Percentiles rank a stretch among this genome's conserved stretches.
phyloP scores from a whole-genome alignment of 2,113 vertebrate species.

The Otis tarda region DNA sequence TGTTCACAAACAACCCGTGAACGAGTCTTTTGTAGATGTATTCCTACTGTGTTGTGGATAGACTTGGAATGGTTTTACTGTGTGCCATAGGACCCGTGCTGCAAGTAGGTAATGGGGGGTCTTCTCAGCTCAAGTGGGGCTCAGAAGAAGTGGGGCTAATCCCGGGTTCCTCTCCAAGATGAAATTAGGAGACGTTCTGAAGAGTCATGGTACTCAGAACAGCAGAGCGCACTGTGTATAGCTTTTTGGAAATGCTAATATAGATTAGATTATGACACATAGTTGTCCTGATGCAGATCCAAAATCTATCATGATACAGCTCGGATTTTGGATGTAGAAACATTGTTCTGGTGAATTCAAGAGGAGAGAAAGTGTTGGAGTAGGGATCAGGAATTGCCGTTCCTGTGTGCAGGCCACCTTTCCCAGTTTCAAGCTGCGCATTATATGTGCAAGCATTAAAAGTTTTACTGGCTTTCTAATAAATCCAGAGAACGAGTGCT shows the following conservation, averaged over 20 bases:
- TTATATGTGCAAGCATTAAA: background rate
- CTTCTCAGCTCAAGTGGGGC: background rate
- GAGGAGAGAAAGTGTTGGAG: background rate
- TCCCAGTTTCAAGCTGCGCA: background rate
- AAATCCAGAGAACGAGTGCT: background rate
- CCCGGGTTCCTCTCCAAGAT: background rate
- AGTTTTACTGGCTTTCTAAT: slow-evolving; percentile 22
- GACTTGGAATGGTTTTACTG: background rate
- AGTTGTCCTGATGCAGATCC: background rate
- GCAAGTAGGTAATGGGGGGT: background rate
- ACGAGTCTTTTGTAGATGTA: background rate
- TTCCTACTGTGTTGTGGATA: background rate
- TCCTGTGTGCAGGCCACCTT: background rate
- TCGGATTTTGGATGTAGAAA: background rate
- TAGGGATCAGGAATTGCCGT: background rate
- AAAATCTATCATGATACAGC: background rate
- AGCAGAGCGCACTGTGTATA: background rate
- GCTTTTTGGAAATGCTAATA: background rate
- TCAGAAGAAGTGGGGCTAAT: background rate
- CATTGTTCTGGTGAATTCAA: background rate
- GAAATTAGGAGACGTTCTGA: background rate
- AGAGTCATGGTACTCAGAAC: accelerated
- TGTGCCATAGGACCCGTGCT: background rate
- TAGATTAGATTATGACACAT: background rate
- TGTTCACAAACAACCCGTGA: background rate